Percentiles rank a stretch among this genome's conserved stretches.
Conservation (phyloP, 2,797 vertebrate species). For the Tenualosa ilisha region DNA sequence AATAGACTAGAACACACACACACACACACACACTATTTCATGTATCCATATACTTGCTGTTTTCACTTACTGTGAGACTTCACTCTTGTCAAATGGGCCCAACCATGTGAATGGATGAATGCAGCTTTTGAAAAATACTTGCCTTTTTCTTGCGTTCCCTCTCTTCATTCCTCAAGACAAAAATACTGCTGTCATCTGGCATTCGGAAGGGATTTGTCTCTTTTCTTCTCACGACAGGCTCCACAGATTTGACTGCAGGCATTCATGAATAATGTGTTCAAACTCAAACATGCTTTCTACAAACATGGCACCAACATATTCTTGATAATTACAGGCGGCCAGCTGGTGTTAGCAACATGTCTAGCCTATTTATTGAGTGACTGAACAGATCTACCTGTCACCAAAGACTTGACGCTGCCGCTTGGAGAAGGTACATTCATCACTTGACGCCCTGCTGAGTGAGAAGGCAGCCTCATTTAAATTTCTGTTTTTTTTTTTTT, state of each 20-base stretch:
- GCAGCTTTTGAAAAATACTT: slow-evolving; percentile 17
- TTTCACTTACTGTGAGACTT: no score
- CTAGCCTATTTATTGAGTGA: neutral
- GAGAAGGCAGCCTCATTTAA: neutral
- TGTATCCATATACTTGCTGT: no score
- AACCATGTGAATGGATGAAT: neutral
- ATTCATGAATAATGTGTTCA: neutral
- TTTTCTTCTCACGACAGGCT: neutral
- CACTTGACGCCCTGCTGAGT: neutral
- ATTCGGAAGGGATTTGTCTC: slow-evolving; percentile 80
- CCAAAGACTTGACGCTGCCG: neutral
- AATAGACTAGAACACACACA: no score
- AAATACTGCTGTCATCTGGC: slow-evolving; percentile 69
- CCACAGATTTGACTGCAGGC: slow-evolving; percentile 4
- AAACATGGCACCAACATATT: neutral
- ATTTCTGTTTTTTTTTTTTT: no score
- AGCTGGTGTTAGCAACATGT: neutral
- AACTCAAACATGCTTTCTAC: neutral
- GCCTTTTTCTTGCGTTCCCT: slow-evolving; percentile 68
- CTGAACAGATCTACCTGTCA: neutral
- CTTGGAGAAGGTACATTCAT: neutral
- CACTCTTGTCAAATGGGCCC: no score
- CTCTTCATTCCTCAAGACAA: slow-evolving; percentile 72
- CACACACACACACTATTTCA: no score
- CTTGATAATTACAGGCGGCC: no score